These are phyloP conservation scores for Deilephila porcellus DNA, from an alignment of 2,888 invertebrate species.

Conservation along the genomic window DNA sequence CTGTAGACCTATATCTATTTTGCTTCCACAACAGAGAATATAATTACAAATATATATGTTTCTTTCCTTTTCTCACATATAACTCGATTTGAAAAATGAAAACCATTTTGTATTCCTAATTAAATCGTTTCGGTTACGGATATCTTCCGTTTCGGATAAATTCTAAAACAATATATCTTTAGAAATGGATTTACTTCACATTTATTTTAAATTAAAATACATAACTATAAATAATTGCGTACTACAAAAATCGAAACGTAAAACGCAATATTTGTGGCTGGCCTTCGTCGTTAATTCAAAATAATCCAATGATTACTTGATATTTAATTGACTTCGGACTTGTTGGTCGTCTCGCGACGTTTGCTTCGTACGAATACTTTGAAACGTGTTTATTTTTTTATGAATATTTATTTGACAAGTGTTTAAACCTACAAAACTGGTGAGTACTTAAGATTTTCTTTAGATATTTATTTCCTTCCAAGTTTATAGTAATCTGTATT, in stretches of 20 bases:
- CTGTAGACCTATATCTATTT: not conserved
- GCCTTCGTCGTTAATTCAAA: slow-evolving; percentile 19
- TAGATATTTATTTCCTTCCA: not conserved
- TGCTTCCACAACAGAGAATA: not conserved
- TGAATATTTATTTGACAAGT: not conserved
- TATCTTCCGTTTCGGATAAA: not conserved
- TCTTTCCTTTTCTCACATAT: not conserved
- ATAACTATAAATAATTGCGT: not conserved
- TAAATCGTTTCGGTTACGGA: not conserved
- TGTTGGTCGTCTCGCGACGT: slow-evolving; percentile 19
- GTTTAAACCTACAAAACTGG: slow-evolving; percentile 2
- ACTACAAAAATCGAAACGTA: slow-evolving; percentile 1
- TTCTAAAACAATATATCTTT: not conserved
- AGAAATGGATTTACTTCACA: not conserved
- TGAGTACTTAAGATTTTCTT: not conserved
- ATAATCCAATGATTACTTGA: slow-evolving; percentile 25
- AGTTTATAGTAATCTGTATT: not conserved
- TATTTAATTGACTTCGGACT: slow-evolving; percentile 18
- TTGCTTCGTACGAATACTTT: slow-evolving; percentile 18
- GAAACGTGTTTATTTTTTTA: slow-evolving; percentile 17
- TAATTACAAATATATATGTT: not conserved
- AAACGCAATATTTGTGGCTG: slow-evolving; percentile 10
- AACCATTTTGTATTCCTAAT: not conserved
- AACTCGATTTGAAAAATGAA: not conserved
- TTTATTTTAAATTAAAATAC: not conserved